A percentile compares a stretch with the other conserved stretches of the same genome.
phyloP scores from a whole-genome alignment of 2,797 vertebrate genomes.

The Neostethus bicornis region DNA sequence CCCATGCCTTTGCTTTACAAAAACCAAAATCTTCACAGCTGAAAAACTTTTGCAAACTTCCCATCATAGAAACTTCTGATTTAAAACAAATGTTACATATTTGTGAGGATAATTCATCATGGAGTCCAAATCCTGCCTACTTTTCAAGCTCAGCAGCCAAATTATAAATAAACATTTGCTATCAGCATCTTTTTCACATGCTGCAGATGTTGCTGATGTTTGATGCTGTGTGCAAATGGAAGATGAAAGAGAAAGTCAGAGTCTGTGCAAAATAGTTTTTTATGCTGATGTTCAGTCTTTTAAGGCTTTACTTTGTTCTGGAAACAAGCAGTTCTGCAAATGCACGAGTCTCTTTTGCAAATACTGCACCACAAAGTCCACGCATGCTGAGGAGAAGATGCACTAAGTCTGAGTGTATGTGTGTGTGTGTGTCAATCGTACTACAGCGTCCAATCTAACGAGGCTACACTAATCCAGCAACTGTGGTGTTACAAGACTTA shows the following conservation, averaged over 20 bases:
- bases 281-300: conserved; percentile 1
- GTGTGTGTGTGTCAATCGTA: conserved; percentile 23
- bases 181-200: background rate
- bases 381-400: conserved; percentile 15
- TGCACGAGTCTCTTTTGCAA: background rate
- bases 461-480: conserved; percentile 72
- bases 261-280: background rate
- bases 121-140: background rate
- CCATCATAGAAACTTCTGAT: background rate
- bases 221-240: background rate
- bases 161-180: too few species aligned
- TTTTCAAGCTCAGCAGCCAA: too few species aligned
- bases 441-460: conserved; percentile 66
- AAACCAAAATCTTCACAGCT: background rate
- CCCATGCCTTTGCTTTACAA: background rate
- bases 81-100: background rate
- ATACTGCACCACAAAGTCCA: conserved; percentile 2
- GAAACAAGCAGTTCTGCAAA: conserved; percentile 18
- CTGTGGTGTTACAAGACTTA: conserved; percentile 67
- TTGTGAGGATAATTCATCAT: background rate
- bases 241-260: background rate
- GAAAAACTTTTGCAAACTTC: background rate
- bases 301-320: background rate
- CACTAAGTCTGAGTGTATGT: conserved; percentile 20
- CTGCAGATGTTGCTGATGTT: background rate